These are phyloP conservation scores for Anorthoa munda DNA, from an alignment of 2,888 invertebrate species.

Conservation along the genomic window DNA sequence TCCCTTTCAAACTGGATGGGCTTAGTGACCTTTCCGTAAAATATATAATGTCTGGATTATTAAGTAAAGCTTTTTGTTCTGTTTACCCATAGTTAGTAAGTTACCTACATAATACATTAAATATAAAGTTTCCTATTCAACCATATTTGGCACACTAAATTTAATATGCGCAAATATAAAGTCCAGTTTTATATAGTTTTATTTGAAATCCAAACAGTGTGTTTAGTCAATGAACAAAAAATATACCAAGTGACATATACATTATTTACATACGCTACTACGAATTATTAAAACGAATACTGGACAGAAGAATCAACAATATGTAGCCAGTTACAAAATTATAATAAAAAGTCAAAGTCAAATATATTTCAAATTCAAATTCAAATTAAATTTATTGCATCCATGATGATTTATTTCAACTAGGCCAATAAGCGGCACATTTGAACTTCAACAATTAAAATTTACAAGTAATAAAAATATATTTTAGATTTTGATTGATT, in stretches of 20 bases:
- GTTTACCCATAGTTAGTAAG: neutral
- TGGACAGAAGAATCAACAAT: neutral
- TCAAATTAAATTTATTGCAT: too few relatives aligned
- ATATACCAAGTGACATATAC: neutral
- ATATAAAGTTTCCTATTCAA: neutral
- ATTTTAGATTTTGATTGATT: too few relatives aligned
- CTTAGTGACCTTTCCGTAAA: constrained; percentile 49
- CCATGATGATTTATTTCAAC: too few relatives aligned
- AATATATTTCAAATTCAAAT: too few relatives aligned
- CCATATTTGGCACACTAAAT: constrained; percentile 24
- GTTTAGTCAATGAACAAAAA: neutral
- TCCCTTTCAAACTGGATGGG: constrained; percentile 53
- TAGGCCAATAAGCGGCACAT: too few relatives aligned
- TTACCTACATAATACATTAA: constrained; percentile 4
- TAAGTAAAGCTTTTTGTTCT: constrained; percentile 24
- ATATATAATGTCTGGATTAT: constrained; percentile 38
- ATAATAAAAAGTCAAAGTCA: too few relatives aligned
- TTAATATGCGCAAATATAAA: constrained; percentile 23
- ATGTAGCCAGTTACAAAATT: neutral
- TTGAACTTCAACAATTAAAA: too few relatives aligned
- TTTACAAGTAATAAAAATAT: too few relatives aligned
- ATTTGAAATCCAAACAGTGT: constrained; percentile 17
- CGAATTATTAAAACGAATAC: constrained; percentile 22
- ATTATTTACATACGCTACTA: constrained; percentile 13
- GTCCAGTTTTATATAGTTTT: neutral